phyloP scores from a whole-genome alignment of 2,888 invertebrate genomes.

The Osmoderma eremita region DNA sequence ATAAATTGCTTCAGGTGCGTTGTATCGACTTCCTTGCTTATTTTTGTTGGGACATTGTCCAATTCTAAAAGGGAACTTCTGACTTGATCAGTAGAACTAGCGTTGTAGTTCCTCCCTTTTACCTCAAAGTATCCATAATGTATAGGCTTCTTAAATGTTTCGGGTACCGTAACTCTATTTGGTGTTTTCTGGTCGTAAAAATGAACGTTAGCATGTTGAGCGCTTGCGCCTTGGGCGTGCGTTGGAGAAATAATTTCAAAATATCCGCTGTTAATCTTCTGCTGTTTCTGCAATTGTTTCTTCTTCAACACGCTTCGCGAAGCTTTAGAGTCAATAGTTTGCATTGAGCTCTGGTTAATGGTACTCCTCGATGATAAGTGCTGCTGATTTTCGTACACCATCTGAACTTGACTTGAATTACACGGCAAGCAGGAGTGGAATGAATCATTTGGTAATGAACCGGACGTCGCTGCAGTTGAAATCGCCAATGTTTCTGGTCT shows the following conservation, averaged over 20 bases:
- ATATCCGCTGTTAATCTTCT: slow-evolving; percentile 24
- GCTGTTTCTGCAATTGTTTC: neutral
- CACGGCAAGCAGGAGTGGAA: slow-evolving; percentile 3
- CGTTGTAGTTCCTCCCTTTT: slow-evolving; percentile 9
- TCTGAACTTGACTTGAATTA: slow-evolving; percentile 21
- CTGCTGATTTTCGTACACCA: slow-evolving; percentile 21
- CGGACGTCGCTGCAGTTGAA: too few species aligned
- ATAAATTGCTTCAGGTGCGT: slow-evolving; percentile 9
- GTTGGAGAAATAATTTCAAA: slow-evolving; percentile 29
- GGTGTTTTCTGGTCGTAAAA: neutral
- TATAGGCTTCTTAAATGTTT: neutral
- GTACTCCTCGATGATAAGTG: slow-evolving; percentile 17
- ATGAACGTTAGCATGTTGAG: neutral
- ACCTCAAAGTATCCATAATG: slow-evolving; percentile 34
- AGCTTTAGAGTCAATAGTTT: slow-evolving; percentile 5
- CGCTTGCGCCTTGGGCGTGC: neutral
- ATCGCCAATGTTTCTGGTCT: too few species aligned
- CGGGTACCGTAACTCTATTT: neutral
- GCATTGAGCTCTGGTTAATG: slow-evolving; percentile 16
- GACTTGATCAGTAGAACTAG: neutral
- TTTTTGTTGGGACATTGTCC: slow-evolving; percentile 29
- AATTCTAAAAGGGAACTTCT: slow-evolving; percentile 16
- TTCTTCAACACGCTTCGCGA: neutral
- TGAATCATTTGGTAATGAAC: neutral
- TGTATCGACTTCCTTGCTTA: slow-evolving; percentile 31